phyloP scores from a whole-genome alignment of 2,797 vertebrate species.

The Trichosurus vulpecula region DNA sequence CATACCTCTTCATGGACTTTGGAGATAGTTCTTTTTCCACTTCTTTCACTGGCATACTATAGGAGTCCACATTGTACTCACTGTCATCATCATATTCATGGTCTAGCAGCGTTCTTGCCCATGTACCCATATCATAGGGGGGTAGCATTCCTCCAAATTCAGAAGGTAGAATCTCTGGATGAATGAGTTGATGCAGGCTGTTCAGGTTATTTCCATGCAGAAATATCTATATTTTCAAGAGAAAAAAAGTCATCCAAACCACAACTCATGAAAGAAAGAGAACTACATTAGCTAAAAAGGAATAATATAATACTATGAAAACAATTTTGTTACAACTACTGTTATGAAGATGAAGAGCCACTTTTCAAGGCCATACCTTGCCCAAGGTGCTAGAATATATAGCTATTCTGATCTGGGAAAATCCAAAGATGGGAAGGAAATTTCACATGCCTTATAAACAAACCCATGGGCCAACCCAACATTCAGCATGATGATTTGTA shows the following conservation, averaged over 20 bases:
- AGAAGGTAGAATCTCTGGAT: constrained; percentile 97
- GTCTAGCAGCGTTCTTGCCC: constrained; percentile 97
- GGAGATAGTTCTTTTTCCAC: constrained; percentile 91
- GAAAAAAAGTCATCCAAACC: constrained; percentile 39
- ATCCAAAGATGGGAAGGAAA: neutral
- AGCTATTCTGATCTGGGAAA: neutral
- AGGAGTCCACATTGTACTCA: constrained; percentile 93
- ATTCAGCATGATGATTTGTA: neutral
- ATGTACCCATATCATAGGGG: constrained; percentile 98
- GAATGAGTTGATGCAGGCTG: constrained; percentile 97
- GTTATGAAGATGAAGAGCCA: neutral
- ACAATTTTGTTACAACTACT: neutral
- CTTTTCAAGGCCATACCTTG: neutral
- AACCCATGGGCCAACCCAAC: neutral
- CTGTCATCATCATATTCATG: constrained; percentile 98
- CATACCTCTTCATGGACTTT: constrained; percentile 97
- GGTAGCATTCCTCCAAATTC: constrained; percentile 98
- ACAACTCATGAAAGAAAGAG: constrained; percentile 5
- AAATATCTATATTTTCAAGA: constrained; percentile 90
- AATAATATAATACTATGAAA: neutral
- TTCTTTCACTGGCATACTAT: constrained; percentile 92
- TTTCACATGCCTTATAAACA: neutral
- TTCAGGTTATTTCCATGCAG: constrained; percentile 99
- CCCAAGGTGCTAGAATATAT: neutral
- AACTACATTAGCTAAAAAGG: neutral